phyloP scores from a whole-genome alignment of 2,113 vertebrate genomes.

The Pyxicephalus adspersus region DNA sequence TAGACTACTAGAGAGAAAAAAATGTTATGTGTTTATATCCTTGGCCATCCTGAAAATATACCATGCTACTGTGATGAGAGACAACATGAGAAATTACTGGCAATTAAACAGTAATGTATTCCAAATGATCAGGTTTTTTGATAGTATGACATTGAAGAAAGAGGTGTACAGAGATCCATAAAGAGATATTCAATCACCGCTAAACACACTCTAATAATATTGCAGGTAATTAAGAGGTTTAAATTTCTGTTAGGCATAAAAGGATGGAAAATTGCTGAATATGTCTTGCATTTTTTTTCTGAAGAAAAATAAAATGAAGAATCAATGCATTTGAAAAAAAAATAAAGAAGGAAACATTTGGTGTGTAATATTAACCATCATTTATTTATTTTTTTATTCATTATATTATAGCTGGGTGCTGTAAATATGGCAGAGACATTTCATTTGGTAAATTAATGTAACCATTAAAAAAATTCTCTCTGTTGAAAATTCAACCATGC shows the following conservation, averaged over 20 bases:
- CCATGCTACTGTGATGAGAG: background rate
- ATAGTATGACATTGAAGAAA: background rate
- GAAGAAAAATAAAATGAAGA: background rate
- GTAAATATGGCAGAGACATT: too few relatives aligned
- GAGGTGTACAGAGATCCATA: background rate
- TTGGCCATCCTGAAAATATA: constrained; percentile 11
- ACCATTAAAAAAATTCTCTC: too few relatives aligned
- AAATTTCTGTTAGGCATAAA: background rate
- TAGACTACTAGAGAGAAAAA: background rate
- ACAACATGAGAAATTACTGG: background rate
- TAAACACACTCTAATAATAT: background rate
- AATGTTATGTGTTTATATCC: background rate
- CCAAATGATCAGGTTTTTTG: constrained; percentile 12
- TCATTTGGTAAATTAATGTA: too few relatives aligned
- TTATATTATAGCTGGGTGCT: too few relatives aligned
- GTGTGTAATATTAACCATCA: too few relatives aligned
- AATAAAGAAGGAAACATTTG: too few relatives aligned
- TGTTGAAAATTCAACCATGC: too few relatives aligned
- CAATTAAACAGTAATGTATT: background rate
- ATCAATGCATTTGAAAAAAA: background rate
- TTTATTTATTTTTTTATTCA: too few relatives aligned
- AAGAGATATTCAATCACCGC: background rate
- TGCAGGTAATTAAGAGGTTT: constrained; percentile 4
- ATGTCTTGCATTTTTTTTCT: too few relatives aligned
- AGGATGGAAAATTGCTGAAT: too few relatives aligned